Base-by-base conservation (phyloP, 2,888 invertebrate genomes). In the Macrostomum cliftonense region DNA sequence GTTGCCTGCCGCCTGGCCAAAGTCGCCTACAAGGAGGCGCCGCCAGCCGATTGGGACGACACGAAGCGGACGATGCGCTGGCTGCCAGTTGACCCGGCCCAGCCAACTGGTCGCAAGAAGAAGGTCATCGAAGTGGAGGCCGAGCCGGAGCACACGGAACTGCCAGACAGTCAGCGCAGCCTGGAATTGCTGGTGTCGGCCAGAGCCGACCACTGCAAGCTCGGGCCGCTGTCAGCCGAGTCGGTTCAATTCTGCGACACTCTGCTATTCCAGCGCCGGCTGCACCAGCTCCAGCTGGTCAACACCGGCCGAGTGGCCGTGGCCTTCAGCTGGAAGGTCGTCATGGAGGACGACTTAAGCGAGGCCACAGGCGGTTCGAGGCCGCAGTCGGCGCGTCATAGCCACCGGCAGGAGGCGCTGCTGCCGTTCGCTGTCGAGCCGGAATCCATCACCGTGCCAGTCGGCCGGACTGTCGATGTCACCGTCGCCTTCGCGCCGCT, bases 41-140 rank as follows among this genome's bases (percentile, higher is more conserved):
- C 62, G 61, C 53, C 62, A 1, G 51, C 62, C 28, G 67, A 70
- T 53, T 70, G 70, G 70, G 70, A 70, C 56, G 68, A 70, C 54
- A 56, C 66, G 37, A 60, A 68, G 47, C 58, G 63, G 38, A 61
- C 63, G 1, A 65, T 70, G 16, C 66, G 66, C 51, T 70, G 69
- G 69, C 59, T 68, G 28, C 28, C 28, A 28, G 28, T 28, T 9
- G 28, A 28, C 28, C 28, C 28, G 28, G 28, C 28, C 28, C 28
- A 28, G 9, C 28, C 19, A 0, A 50, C 62, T 9, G 63, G 65
- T 12, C 58, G 58, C 45, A 68, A 67, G 58, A 62, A 59, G 53
- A 70, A 70, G 56, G 59, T 70, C 12, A 56, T 68, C 1, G 70
- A 70, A 55, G 62, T 60, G 2, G 70, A 69, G 50, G 60, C 64